phyloP scores from a whole-genome alignment of 2,888 invertebrate species.

The Laothoe populi region DNA sequence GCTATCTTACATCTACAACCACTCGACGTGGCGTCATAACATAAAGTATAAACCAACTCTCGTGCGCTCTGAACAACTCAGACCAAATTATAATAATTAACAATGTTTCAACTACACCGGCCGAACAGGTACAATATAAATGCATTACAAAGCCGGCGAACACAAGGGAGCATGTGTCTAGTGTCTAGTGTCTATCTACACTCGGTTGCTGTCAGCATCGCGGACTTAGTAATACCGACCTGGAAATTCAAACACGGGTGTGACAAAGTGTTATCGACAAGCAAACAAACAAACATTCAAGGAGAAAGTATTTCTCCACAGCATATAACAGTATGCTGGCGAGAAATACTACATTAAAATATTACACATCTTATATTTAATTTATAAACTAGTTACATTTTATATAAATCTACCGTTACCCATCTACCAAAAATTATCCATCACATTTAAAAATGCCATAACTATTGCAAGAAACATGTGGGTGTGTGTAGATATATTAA shows the following conservation, averaged over 20 bases:
- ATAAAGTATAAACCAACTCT: conserved; percentile 8
- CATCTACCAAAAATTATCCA: conserved; percentile 11
- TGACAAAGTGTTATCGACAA: conserved; percentile 63
- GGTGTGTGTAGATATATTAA: neutral
- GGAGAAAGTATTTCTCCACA: neutral
- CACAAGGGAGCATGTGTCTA: conserved; percentile 45
- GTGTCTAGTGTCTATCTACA: conserved; percentile 68
- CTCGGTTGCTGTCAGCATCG: conserved; percentile 74
- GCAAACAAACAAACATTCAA: conserved; percentile 21
- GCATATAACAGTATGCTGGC: conserved; percentile 1
- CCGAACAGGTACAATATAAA: conserved; percentile 58
- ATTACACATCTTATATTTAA: conserved; percentile 19
- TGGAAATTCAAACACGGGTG: conserved; percentile 82
- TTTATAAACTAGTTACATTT: conserved; percentile 13
- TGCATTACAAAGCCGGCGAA: conserved; percentile 37
- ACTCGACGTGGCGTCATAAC: conserved; percentile 18
- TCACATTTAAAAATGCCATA: conserved; percentile 19
- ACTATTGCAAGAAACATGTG: conserved; percentile 20
- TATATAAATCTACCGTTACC: conserved; percentile 9
- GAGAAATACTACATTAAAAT: neutral
- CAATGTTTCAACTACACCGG: conserved; percentile 47
- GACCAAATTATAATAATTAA: conserved; percentile 15
- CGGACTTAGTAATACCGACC: conserved; percentile 83
- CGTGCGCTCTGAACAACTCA: conserved; percentile 13
- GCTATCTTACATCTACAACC: conserved; percentile 20